Conservation (phyloP, 2,888 invertebrate genomes). For the Agonum fuliginosum region DNA sequence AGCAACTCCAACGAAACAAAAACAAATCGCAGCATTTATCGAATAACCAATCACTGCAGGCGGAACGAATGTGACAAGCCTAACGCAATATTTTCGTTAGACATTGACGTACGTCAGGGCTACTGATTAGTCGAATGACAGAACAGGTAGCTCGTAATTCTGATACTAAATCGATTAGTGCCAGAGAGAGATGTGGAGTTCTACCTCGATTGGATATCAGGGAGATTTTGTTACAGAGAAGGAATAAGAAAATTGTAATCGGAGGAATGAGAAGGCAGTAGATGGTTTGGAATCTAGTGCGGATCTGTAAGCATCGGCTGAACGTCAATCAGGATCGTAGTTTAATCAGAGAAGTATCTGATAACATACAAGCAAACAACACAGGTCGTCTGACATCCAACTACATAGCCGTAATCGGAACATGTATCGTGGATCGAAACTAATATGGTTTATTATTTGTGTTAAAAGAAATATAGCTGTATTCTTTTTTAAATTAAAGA, state of each 20-base stretch:
- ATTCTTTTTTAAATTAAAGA: too few species aligned
- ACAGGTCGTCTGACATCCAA: neutral
- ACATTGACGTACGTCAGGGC: neutral
- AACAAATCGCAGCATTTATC: neutral
- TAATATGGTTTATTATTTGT: too few species aligned
- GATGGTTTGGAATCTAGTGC: too few species aligned
- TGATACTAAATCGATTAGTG: conserved; percentile 35
- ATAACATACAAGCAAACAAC: neutral
- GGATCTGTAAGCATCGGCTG: neutral
- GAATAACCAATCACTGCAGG: neutral
- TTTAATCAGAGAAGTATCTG: neutral
- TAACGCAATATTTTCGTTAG: conserved; percentile 13
- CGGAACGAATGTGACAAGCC: conserved; percentile 18
- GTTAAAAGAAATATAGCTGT: too few species aligned
- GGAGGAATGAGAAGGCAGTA: too few species aligned
- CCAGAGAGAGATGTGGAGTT: neutral
- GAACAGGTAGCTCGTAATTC: conserved; percentile 23
- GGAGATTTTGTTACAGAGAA: neutral
- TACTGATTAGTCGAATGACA: conserved; percentile 27
- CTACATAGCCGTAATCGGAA: neutral
- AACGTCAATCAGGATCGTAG: neutral
- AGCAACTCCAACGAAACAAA: neutral
- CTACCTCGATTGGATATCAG: neutral
- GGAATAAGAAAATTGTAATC: too few species aligned
- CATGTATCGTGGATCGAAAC: too few species aligned